Conservation (phyloP, 1,140 invertebrate species). For the Paracyclopina nana region DNA sequence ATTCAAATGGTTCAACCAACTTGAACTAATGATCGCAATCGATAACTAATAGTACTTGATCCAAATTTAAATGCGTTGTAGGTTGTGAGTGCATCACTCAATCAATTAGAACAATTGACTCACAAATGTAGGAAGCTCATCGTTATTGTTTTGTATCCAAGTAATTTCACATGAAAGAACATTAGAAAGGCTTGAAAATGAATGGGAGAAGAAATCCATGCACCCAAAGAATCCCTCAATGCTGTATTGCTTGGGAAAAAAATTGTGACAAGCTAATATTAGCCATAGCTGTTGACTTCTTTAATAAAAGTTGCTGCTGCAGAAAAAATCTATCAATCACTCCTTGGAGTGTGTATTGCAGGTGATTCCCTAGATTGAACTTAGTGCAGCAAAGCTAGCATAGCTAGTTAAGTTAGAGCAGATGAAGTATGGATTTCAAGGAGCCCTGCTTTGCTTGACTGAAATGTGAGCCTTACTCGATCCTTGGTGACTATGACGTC, state of each 20-base stretch:
- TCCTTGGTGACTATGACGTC: slow-evolving; percentile 48
- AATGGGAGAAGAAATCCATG: too few relatives aligned
- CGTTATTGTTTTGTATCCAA: too few relatives aligned
- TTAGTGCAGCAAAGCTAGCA: slow-evolving; percentile 38
- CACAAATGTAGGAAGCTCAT: too few relatives aligned
- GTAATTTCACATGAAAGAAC: too few relatives aligned
- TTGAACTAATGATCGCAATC: background rate
- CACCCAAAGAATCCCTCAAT: too few relatives aligned
- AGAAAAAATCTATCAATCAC: background rate
- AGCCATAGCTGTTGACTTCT: background rate
- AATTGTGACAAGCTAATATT: too few relatives aligned
- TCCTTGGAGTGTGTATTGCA: background rate
- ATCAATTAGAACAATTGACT: too few relatives aligned
- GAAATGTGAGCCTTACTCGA: slow-evolving; percentile 24
- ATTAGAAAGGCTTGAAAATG: too few relatives aligned
- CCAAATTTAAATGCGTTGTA: too few relatives aligned
- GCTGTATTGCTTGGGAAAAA: too few relatives aligned
- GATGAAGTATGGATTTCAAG: background rate
- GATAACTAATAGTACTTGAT: background rate
- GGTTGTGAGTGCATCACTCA: too few relatives aligned
- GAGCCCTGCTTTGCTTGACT: background rate
- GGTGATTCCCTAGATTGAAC: background rate
- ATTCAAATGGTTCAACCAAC: background rate
- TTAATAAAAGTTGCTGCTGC: background rate
- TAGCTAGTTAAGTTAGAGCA: background rate